phyloP scores from a whole-genome alignment of 2,113 vertebrate genomes.

The Fukomys damarensis region DNA sequence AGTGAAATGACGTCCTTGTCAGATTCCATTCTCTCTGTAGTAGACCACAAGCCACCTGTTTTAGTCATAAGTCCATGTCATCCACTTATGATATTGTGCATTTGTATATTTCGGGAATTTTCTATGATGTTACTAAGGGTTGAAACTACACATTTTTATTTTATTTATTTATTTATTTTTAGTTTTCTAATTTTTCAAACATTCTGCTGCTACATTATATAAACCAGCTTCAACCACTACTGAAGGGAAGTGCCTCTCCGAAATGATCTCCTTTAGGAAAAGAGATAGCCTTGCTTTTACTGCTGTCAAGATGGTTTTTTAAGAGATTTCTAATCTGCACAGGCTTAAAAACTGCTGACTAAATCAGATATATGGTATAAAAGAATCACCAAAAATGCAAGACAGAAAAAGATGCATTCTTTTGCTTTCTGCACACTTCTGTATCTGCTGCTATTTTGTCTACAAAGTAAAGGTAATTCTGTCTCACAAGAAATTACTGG shows the following conservation, averaged over 20 bases:
- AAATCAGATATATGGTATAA: conserved; percentile 43
- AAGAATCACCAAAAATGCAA: background rate
- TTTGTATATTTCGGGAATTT: background rate
- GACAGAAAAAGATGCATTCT: background rate
- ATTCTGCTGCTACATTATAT: background rate
- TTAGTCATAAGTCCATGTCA: background rate
- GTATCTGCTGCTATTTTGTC: background rate
- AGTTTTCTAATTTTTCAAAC: background rate
- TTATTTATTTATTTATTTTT: background rate
- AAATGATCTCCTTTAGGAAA: background rate
- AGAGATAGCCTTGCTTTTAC: conserved; percentile 16
- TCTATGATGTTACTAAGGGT: background rate
- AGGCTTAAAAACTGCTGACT: conserved; percentile 48
- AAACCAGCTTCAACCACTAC: background rate
- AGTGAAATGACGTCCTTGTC: background rate
- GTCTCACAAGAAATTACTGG: background rate
- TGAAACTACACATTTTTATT: background rate
- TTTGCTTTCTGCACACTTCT: background rate
- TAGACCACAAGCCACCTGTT: no score
- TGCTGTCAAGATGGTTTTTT: conserved; percentile 41
- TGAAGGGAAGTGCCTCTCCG: background rate
- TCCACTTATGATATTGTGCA: background rate
- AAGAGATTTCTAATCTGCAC: conserved; percentile 48
- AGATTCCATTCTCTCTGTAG: background rate
- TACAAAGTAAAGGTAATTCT: background rate